Conservation (phyloP, 2,113 vertebrate species). For the Centropus unirufus region DNA sequence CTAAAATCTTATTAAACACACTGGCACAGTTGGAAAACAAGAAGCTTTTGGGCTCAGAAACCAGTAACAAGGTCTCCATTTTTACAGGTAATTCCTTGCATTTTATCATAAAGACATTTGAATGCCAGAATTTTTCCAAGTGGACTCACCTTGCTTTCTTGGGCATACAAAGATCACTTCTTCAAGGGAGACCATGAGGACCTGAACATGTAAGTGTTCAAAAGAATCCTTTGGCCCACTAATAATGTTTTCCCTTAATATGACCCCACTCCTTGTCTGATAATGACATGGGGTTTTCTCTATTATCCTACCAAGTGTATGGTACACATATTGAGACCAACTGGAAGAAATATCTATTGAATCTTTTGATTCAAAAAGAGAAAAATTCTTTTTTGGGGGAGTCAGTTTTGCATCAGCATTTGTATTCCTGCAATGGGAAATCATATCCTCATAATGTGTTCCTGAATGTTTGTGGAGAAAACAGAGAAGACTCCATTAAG, state of each 20-base stretch:
- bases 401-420: neutral
- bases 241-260: neutral
- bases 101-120: neutral
- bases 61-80: neutral
- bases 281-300: neutral
- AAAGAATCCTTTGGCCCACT: neutral
- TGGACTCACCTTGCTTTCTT: neutral
- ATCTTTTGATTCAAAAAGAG: neutral
- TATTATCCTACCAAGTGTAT: neutral
- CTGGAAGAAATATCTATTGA: neutral
- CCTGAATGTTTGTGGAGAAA: neutral
- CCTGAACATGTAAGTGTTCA: neutral
- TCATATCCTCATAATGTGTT: neutral
- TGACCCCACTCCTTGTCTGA: neutral
- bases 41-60: neutral
- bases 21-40: neutral
- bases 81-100: neutral
- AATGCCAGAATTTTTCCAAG: neutral
- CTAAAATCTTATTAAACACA: neutral
- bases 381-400: neutral
- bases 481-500: neutral
- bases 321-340: neutral
- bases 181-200: neutral
- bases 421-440: neutral
- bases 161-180: neutral